A percentile compares a stretch with the other conserved stretches of the same genome.
Conservation (phyloP, 2,113 vertebrate genomes). For the Laticauda laticaudata region DNA sequence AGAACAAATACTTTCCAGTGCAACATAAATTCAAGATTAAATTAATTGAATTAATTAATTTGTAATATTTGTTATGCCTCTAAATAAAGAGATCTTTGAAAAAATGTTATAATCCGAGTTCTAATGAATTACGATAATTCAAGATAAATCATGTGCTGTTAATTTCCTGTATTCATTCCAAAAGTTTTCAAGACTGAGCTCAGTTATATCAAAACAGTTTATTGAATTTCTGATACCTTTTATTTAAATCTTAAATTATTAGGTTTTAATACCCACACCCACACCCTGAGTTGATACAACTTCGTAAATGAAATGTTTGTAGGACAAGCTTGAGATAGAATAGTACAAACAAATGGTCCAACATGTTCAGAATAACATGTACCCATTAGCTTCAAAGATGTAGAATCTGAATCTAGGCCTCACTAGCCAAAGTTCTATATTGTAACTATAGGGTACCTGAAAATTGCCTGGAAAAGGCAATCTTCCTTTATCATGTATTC, state of each 20-base stretch:
- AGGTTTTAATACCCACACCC: neutral
- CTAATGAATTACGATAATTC: neutral
- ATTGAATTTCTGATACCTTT: neutral
- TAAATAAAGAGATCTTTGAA: neutral
- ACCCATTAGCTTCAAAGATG: neutral
- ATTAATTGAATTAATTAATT: slow-evolving; percentile 13
- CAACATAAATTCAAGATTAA: slow-evolving; percentile 4
- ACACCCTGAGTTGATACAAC: neutral
- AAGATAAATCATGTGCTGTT: neutral
- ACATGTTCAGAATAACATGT: neutral
- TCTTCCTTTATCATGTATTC: neutral
- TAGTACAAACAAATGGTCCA: neutral
- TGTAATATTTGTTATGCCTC: neutral
- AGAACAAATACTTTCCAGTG: neutral
- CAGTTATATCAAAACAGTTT: neutral
- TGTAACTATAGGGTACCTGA: neutral
- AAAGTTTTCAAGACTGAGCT: neutral
- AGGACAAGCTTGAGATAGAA: neutral
- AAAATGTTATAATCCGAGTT: neutral
- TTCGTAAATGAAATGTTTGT: neutral
- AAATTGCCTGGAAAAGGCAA: neutral
- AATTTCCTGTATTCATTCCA: neutral
- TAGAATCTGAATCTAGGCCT: neutral
- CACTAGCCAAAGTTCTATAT: neutral
- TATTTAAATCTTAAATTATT: neutral